Base-by-base conservation (phyloP, 2,888 invertebrate species). In the Cerceris rybyensis region DNA sequence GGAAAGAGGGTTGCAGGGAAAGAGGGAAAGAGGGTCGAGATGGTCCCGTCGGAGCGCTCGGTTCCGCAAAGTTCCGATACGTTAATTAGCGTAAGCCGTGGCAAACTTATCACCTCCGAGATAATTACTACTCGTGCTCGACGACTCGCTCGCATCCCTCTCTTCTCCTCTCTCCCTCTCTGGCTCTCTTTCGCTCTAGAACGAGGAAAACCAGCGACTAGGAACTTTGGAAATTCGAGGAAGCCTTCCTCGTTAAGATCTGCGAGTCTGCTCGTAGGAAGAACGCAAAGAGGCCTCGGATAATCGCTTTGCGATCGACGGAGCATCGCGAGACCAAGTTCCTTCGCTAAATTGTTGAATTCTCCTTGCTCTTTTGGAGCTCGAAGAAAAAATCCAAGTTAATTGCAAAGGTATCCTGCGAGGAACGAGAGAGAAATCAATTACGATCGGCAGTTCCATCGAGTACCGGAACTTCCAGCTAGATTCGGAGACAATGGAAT, bases 71-170 rank as follows among this genome's bases (percentile, higher is more conserved):
- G 67, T 78, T 82, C 61, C 58, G 72, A 70, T 70, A 72, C 81
- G 78, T 78, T 81, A 82, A 82, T 82, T 78, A 82, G 66, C 67
- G 72, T 71, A 67, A 70, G 42, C 57, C 39, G 54, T 60, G 63
- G 46, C 60, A 66, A 79, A 69, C 60, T 79, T 79, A 60, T 67
- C 70, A 52, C 70, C 66, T 58, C 2, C 11, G 17, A 0, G 54
- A 58, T 78, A 79, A 79, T 79, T 66, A 65, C 46, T 17, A 13
- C 28, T 49, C 28, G 42, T 41, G 14, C 13, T 41, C 28, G 43
- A 28, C 50, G 28, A 28, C 28, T 28, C 28, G 28, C 2, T 28
- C 28, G 28, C 28, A 28, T 28, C 28, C 28, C 28, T 28, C 28
- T 28, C 28, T 4, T 28, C 28, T 28, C 28, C 28, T 28, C 28